Conservation (phyloP, 2,797 vertebrate species). For the Chanos chanos region DNA sequence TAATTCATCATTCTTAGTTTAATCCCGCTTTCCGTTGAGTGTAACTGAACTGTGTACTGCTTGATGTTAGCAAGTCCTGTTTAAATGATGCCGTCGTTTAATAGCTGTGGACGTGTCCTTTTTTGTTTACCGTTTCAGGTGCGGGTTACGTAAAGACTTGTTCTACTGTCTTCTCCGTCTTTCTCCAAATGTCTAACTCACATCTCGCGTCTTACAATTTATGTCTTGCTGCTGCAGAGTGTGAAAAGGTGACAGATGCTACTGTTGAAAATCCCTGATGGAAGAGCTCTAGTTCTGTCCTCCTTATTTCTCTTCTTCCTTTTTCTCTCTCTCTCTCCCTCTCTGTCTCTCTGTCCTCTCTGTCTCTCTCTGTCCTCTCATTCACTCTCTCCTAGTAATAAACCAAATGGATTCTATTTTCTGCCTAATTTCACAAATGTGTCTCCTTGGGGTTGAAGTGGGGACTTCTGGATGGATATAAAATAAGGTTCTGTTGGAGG, state of each 20-base stretch:
- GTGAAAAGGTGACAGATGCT: constrained; percentile 24
- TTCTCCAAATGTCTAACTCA: neutral
- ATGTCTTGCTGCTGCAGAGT: neutral
- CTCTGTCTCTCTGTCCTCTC: constrained; percentile 9
- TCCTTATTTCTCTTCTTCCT: constrained; percentile 22
- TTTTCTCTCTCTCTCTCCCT: constrained; percentile 19
- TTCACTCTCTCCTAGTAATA: constrained; percentile 33
- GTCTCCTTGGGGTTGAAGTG: constrained; percentile 46
- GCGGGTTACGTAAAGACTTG: neutral
- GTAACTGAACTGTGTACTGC: too few relatives aligned
- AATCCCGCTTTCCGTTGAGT: too few relatives aligned
- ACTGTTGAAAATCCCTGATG: constrained; percentile 28
- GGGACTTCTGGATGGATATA: constrained; percentile 30
- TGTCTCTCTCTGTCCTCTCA: neutral
- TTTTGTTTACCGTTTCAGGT: neutral
- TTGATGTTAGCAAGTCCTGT: too few relatives aligned
- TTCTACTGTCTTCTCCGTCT: neutral
- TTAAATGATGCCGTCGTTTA: too few relatives aligned
- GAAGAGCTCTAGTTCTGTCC: constrained; percentile 23
- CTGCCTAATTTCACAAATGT: constrained; percentile 65
- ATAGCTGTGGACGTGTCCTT: neutral
- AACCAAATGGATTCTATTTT: constrained; percentile 62
- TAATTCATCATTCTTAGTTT: too few relatives aligned
- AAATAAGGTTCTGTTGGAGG: constrained; percentile 14
- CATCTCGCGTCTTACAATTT: too few relatives aligned